These are phyloP conservation scores for Lucilia sericata DNA, from an alignment of 1,140 invertebrate species.

Conservation along the genomic window DNA sequence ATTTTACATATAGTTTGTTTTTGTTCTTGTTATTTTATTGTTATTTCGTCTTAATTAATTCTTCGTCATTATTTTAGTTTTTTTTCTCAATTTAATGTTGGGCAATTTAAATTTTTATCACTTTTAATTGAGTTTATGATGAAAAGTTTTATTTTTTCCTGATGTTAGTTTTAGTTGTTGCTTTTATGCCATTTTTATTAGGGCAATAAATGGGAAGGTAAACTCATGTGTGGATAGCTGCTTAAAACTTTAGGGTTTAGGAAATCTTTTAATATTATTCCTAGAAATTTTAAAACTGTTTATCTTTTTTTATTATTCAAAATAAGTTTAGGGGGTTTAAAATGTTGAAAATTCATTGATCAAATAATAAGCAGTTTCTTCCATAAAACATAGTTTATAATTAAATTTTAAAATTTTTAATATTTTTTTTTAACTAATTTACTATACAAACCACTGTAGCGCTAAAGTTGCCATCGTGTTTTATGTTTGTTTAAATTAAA, in stretches of 20 bases:
- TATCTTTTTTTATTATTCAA: too few species aligned
- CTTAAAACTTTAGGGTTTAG: neutral
- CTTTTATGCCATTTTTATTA: conserved; percentile 17
- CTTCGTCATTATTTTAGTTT: neutral
- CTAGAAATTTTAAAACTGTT: neutral
- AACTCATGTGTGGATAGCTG: neutral
- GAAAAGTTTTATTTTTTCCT: conserved; percentile 32
- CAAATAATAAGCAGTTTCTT: too few species aligned
- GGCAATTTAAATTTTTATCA: conserved; percentile 43
- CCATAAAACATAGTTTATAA: too few species aligned
- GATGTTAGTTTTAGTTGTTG: conserved; percentile 1
- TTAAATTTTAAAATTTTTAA: too few species aligned
- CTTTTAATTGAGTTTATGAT: conserved; percentile 42
- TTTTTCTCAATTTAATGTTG: conserved; percentile 27
- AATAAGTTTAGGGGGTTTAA: too few species aligned
- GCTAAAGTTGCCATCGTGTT: neutral
- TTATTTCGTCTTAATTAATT: conserved; percentile 43
- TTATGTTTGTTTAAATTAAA: neutral
- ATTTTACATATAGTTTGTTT: conserved; percentile 18
- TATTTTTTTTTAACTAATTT: too few species aligned
- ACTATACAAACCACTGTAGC: neutral
- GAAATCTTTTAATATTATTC: neutral
- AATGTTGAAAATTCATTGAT: too few species aligned
- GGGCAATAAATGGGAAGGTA: conserved; percentile 36
- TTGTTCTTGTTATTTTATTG: conserved; percentile 30